Evolutionary conservation across 2,797 vertebrate species (phyloP).

Genomic region (Sparus aurata): DNA sequence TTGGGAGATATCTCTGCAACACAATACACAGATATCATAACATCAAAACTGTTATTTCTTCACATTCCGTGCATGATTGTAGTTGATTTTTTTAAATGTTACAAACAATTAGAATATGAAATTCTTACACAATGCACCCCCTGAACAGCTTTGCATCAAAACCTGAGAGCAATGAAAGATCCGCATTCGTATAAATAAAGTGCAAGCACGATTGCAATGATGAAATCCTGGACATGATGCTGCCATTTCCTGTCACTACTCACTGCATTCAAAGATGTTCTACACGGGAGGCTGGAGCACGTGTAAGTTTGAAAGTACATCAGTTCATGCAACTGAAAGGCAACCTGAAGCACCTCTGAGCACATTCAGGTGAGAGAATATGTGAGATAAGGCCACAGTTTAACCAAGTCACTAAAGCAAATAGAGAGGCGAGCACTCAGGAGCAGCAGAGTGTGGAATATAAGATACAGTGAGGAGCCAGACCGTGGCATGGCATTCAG

Average conservation of each 20-base stretch:
- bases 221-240: conserved; percentile 6
- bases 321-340: conserved; percentile 37
- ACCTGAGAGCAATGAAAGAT: neutral
- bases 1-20: too few relatives aligned
- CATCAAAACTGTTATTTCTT: too few relatives aligned
- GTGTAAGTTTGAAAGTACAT: conserved; percentile 28
- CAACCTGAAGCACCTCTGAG: conserved; percentile 13
- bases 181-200: neutral
- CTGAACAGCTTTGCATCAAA: neutral
- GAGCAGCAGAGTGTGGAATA: conserved; percentile 35
- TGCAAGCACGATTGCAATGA: neutral
- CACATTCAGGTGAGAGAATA: conserved; percentile 49
- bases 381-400: conserved; percentile 42
- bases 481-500: neutral
- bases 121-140: too few relatives aligned
- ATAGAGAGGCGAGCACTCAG: conserved; percentile 53
- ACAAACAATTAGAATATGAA: too few relatives aligned
- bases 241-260: conserved; percentile 9
- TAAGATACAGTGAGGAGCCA: conserved; percentile 32
- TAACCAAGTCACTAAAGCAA: conserved; percentile 54
- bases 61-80: too few relatives aligned
- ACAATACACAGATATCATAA: too few relatives aligned
- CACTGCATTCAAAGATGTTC: conserved; percentile 12
- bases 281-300: conserved; percentile 3
- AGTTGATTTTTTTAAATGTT: too few relatives aligned